Percentiles rank a stretch among this genome's conserved stretches.
Evolutionary conservation across 2,888 invertebrate genomes (phyloP).

Genomic region (Anodontia alba): DNA sequence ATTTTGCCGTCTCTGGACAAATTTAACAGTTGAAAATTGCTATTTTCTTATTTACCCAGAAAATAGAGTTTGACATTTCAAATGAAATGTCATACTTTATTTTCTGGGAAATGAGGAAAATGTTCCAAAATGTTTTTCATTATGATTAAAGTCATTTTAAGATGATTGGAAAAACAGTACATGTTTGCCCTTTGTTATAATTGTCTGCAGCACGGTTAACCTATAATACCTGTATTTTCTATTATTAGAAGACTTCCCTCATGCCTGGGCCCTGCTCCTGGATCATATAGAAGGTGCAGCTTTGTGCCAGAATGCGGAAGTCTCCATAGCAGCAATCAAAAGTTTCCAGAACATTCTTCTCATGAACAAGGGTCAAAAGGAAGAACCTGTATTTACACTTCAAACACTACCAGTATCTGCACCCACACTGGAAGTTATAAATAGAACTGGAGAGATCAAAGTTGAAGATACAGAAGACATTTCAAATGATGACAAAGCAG

Average conservation of each 20-base stretch:
- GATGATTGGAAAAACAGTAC: too few relatives aligned
- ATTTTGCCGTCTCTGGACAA: too few relatives aligned
- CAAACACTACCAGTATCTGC: conserved; percentile 57
- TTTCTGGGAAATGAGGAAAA: too few relatives aligned
- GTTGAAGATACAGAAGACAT: conserved; percentile 32
- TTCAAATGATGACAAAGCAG: conserved; percentile 41
- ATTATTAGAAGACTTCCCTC: conserved; percentile 92
- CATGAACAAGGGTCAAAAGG: conserved; percentile 72
- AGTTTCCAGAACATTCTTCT: conserved; percentile 97
- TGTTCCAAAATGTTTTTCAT: too few relatives aligned
- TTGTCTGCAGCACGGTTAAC: too few relatives aligned
- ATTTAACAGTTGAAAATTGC: too few relatives aligned
- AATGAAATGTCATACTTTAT: too few relatives aligned
- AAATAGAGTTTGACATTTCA: too few relatives aligned
- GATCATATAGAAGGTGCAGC: conserved; percentile 92
- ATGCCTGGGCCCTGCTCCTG: conserved; percentile 96
- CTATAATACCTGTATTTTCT: not conserved
- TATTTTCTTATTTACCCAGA: too few relatives aligned
- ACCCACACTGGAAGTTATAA: conserved; percentile 75
- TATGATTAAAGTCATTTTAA: too few relatives aligned
- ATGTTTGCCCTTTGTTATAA: too few relatives aligned
- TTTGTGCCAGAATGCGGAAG: conserved; percentile 95
- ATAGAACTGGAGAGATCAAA: conserved; percentile 67
- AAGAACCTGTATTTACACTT: conserved; percentile 52
- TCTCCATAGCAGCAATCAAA: conserved; percentile 96